Evolutionary conservation across 53 echinoderm and acorn worm species (phyloP), one percentile per base, ranked within the genome.

Genomic region (Stichopus horrens): DNA sequence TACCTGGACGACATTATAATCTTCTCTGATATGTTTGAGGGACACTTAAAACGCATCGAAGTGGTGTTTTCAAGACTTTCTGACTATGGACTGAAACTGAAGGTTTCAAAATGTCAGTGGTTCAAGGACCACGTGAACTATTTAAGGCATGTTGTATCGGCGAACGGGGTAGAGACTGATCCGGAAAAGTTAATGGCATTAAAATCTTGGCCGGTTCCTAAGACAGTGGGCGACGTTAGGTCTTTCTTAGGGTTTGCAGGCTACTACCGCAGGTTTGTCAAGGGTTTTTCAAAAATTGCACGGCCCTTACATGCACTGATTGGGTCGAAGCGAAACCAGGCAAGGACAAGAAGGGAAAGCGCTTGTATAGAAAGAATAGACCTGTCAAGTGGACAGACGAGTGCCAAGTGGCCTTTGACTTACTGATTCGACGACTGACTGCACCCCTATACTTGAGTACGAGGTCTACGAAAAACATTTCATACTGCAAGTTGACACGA

Each of bases 91-190:
- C 58, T 89, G 4, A 83, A 89, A n/a, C n/a, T n/a, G n/a, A n/a
- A n/a, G n/a, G n/a, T n/a, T n/a, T n/a, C n/a, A n/a, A n/a, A n/a
- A n/a, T n/a, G n/a, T n/a, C n/a, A n/a, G n/a, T n/a, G n/a, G n/a
- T n/a, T n/a, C n/a, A n/a, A n/a, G n/a, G n/a, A 71, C 74, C 83
- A 9, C 11, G 75, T 87, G 11, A 87, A n/a, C 0, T 87, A 89
- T 18, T 58, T 89, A 18, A 83, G 89, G 71, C 89, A 89, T 68
- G 21, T 89, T n/a, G n/a, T n/a, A n/a, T n/a, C n/a, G n/a, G n/a
- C n/a, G n/a, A n/a, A n/a, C n/a, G n/a, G n/a, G n/a, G n/a, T 89
- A 21, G 83, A 82, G 57, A 83, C 89, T 67, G 67, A 67, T 13
- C 67, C 67, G 13, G 67, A 67, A 8, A 67, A 67, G n/a, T 16